Evolutionary conservation across 2,888 invertebrate species (phyloP).

Genomic region (Unio pictorum): DNA sequence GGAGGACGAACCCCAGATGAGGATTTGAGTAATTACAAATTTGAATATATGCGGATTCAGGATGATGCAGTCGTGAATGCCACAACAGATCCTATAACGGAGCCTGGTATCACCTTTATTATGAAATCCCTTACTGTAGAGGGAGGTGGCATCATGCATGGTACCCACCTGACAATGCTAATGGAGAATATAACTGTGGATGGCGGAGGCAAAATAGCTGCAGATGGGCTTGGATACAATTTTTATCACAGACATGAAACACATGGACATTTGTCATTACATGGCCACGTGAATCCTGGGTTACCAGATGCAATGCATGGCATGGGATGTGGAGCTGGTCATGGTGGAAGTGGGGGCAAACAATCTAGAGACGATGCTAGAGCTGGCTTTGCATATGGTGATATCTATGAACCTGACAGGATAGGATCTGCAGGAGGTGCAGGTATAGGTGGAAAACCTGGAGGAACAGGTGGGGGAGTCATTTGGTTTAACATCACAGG

Average conservation of each 20-base stretch:
- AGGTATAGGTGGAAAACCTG: slow-evolving; percentile 26
- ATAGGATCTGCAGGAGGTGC: slow-evolving; percentile 54
- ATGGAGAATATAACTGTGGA: slow-evolving; percentile 56
- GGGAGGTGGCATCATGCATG: slow-evolving; percentile 56
- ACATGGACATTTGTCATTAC: slow-evolving; percentile 43
- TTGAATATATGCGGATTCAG: slow-evolving; percentile 47
- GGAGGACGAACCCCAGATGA: slow-evolving; percentile 46
- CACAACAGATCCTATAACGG: slow-evolving; percentile 49
- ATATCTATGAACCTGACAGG: slow-evolving; percentile 53
- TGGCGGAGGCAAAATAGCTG: slow-evolving; percentile 47
- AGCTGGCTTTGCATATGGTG: slow-evolving; percentile 53
- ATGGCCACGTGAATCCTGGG: slow-evolving; percentile 53
- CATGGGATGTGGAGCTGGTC: slow-evolving; percentile 39
- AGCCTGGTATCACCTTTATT: slow-evolving; percentile 47
- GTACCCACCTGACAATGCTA: slow-evolving; percentile 42
- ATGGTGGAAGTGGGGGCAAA: slow-evolving; percentile 56
- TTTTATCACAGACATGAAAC: slow-evolving; percentile 34
- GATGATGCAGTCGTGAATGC: slow-evolving; percentile 49
- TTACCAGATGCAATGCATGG: slow-evolving; percentile 24
- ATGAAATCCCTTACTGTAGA: slow-evolving; percentile 45
- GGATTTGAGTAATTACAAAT: slow-evolving; percentile 40
- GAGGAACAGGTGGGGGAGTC: slow-evolving; percentile 54
- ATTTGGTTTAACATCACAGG: slow-evolving; percentile 59
- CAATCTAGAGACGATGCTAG: slow-evolving; percentile 13
- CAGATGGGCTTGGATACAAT: slow-evolving; percentile 53